Evolutionary conservation across 2,113 vertebrate species (phyloP).

Genomic region (Diadophis punctatus): DNA sequence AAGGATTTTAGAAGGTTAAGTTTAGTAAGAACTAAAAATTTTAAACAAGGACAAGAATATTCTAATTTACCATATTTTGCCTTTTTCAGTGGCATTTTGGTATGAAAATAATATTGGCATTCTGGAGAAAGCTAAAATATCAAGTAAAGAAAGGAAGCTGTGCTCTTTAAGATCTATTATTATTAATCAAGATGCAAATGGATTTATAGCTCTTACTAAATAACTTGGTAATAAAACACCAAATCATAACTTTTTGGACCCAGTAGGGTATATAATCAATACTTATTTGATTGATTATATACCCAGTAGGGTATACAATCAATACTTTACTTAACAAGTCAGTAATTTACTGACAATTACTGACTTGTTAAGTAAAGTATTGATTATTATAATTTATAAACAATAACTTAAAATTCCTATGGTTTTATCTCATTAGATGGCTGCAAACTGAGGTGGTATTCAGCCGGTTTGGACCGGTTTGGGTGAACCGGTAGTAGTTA

Average conservation of each 20-base stretch:
- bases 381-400: not conserved
- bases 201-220: not conserved
- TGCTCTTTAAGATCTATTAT: not conserved
- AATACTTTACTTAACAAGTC: too few species aligned
- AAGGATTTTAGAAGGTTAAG: not conserved
- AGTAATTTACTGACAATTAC: too few species aligned
- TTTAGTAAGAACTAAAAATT: not conserved
- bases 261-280: not conserved
- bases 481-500: too few species aligned
- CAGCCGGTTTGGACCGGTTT: too few species aligned
- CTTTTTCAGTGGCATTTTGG: not conserved
- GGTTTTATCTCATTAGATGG: not conserved
- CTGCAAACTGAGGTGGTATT: too few species aligned
- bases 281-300: too few species aligned
- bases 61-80: not conserved
- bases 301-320: too few species aligned
- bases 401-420: not conserved
- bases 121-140: not conserved
- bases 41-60: not conserved
- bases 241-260: not conserved
- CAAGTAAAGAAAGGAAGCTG: not conserved
- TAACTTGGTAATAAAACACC: not conserved
- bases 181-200: not conserved
- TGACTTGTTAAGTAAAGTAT: not conserved
- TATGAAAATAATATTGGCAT: not conserved